Evolutionary conservation across 1,140 invertebrate genomes (phyloP).

Genomic region (Druon quercuslanigerum): DNA sequence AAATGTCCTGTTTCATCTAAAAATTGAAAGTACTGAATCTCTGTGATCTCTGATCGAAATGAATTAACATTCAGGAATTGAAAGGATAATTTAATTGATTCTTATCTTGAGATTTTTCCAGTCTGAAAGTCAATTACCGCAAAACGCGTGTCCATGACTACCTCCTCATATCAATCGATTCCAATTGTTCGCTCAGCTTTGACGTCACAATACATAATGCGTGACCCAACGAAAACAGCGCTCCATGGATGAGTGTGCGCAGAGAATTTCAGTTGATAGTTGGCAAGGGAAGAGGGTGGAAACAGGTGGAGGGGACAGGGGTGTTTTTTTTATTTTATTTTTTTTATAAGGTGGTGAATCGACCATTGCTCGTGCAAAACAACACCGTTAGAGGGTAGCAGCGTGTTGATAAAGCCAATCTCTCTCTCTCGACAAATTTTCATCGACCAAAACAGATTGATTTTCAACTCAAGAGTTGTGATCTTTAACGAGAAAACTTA

Average conservation of each 20-base stretch:
- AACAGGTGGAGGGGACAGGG: background rate
- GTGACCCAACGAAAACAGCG: background rate
- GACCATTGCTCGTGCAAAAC: slow-evolving; percentile 38
- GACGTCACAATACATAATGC: slow-evolving; percentile 45
- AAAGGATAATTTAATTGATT: background rate
- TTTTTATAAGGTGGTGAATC: slow-evolving; percentile 33
- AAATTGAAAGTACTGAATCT: background rate
- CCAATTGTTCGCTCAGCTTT: slow-evolving; percentile 47
- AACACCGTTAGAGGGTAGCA: slow-evolving; percentile 34
- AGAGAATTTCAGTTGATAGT: slow-evolving; percentile 8
- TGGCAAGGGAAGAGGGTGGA: slow-evolving; percentile 3
- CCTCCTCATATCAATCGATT: background rate
- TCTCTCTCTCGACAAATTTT: background rate
- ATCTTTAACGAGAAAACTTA: no score
- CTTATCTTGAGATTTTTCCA: background rate
- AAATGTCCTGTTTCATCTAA: background rate
- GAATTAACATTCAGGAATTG: no score
- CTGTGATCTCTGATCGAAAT: no score
- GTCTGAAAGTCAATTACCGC: background rate
- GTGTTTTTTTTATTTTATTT: no score
- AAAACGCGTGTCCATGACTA: background rate
- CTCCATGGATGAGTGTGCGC: slow-evolving; percentile 39
- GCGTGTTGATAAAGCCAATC: slow-evolving; percentile 21
- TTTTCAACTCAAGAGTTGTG: background rate
- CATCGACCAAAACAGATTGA: background rate